phyloP scores from a whole-genome alignment of 2,888 invertebrate species.

The Merodon equestris region DNA sequence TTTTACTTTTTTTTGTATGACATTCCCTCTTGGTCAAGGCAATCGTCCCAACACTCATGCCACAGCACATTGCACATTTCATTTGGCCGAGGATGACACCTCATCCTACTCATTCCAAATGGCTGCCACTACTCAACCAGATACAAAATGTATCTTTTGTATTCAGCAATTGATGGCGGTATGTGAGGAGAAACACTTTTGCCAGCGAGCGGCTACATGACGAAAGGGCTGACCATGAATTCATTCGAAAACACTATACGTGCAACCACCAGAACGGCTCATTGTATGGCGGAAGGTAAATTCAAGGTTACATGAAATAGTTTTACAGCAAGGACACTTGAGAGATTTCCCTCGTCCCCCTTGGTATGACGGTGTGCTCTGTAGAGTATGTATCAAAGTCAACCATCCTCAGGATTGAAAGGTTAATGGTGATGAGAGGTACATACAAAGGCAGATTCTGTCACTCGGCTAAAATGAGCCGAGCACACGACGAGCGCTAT shows the following conservation, averaged over 20 bases:
- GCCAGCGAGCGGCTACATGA: too few relatives aligned
- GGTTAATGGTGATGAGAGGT: conserved; percentile 1
- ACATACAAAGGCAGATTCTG: conserved; percentile 30
- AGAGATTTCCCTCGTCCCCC: conserved; percentile 15
- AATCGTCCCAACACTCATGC: conserved; percentile 9
- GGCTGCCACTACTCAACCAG: not conserved
- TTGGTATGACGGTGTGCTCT: not conserved
- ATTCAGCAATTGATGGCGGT: too few relatives aligned
- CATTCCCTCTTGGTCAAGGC: conserved; percentile 46
- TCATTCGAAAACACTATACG: conserved; percentile 39
- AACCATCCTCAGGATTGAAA: conserved; percentile 13
- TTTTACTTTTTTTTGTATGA: conserved; percentile 50
- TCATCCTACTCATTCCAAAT: too few relatives aligned
- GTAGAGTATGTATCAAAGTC: conserved; percentile 23
- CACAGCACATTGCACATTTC: too few relatives aligned
- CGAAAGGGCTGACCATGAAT: conserved; percentile 38
- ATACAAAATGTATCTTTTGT: not conserved
- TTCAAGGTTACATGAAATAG: conserved; percentile 60
- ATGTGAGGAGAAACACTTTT: too few relatives aligned
- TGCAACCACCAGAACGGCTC: not conserved
- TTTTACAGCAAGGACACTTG: conserved; percentile 49
- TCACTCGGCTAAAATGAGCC: conserved; percentile 14
- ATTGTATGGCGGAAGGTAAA: not conserved
- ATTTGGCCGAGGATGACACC: not conserved
- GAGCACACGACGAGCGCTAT: not conserved